Base-by-base conservation (phyloP, 1,140 invertebrate genomes). In the Zaprionus tsacasi region DNA sequence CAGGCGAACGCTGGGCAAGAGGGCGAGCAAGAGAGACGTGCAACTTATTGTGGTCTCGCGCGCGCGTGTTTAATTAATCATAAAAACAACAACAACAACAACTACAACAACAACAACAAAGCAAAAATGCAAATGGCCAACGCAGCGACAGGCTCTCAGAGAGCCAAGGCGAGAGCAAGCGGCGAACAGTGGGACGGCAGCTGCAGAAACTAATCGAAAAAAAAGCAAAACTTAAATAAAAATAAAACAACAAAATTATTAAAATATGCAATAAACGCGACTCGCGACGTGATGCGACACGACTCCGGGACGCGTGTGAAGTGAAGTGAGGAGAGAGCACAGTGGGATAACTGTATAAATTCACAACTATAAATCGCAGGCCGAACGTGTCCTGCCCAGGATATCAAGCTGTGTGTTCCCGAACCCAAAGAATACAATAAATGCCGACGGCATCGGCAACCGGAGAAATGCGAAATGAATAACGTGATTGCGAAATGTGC, bases 11-110 rank as follows among this genome's bases (percentile, higher is more conserved):
- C 15, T 17, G 30, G 57, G 58, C 8, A 65, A 30, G 52, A 30
- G 36, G 68, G 66, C 38, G 36, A 27, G 38, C 52, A 57, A 48
- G 52, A 65, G 64, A 21, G 77, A 38, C 48, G 76, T 43, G 25
- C 48, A 45, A 69, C 40, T 55, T 77, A 77, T 73, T 72, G 80
- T 77, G 79, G 75, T 81, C 81, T 71, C 76, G 80, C 77, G 79
- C 83, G 79, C 82, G 82, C 85, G 82, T 86, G 82, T 86, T 88
- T 88, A 87, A 87, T 87, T 87, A 87, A 88, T 87, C 83, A 87
- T 87, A 87, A 87, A 88, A 79, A 75, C 59, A 57, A 13, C 52
- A 61, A 35, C 58, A 65, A 45, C 59, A 79, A 75, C 59, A 57
- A 13, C 52, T 57, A 35, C 58, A 65, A 45, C 59, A 63, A 36